phyloP scores from a whole-genome alignment of 1,140 invertebrate species.

The Leptopilina clavipes region DNA sequence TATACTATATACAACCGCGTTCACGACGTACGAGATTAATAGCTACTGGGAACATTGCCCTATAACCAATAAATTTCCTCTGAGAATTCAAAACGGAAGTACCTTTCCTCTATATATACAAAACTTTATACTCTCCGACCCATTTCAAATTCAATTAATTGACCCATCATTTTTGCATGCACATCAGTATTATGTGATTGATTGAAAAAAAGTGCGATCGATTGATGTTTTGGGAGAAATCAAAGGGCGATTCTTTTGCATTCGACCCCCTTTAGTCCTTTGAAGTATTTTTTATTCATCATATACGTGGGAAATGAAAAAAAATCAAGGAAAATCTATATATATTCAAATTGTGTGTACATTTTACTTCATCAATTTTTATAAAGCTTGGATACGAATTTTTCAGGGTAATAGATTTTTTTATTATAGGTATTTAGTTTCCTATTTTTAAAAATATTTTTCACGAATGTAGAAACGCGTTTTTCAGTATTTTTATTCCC shows the following conservation, averaged over 20 bases:
- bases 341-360: too few relatives aligned
- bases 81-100: slow-evolving; percentile 16
- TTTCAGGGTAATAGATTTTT: too few relatives aligned
- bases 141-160: background rate
- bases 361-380: too few relatives aligned
- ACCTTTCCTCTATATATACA: background rate
- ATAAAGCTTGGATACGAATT: too few relatives aligned
- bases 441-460: background rate
- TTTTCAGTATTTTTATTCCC: background rate
- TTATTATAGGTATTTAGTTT: background rate
- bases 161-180: background rate
- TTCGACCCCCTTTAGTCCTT: background rate
- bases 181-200: slow-evolving; percentile 9
- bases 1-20: background rate
- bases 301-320: too few relatives aligned
- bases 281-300: background rate
- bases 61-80: slow-evolving; percentile 32
- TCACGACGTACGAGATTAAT: slow-evolving; percentile 3
- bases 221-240: background rate
- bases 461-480: background rate
- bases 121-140: background rate
- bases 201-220: background rate
- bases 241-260: background rate
- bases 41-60: slow-evolving; percentile 20
- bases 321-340: too few relatives aligned